Evolutionary conservation across 2,888 invertebrate genomes (phyloP).

Genomic region (Microplitis deprimator): DNA sequence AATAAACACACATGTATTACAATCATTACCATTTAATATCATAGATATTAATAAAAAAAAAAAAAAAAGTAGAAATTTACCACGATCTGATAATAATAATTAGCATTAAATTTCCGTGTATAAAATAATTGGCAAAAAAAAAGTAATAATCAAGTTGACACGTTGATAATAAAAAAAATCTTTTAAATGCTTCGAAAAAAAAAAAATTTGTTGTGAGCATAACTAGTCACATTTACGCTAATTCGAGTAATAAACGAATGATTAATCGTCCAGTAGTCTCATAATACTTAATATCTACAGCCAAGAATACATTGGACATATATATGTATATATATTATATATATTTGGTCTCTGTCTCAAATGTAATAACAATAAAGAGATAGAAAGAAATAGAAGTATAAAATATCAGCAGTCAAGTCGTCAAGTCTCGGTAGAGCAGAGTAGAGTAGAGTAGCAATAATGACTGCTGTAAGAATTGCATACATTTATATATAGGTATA

Average conservation of each 20-base stretch:
- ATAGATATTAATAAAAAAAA: too few species aligned
- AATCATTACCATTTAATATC: too few species aligned
- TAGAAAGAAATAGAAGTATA: background rate
- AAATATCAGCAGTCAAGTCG: slow-evolving; percentile 9
- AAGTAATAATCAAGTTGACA: too few species aligned
- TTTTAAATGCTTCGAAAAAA: background rate
- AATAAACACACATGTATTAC: too few species aligned
- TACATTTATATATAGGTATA: slow-evolving; percentile 17
- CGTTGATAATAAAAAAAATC: background rate
- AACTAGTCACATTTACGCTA: slow-evolving; percentile 1
- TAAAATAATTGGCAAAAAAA: too few species aligned
- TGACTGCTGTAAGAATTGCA: slow-evolving; percentile 24
- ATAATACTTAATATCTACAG: background rate
- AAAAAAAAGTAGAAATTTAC: too few species aligned
- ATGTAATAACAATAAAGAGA: too few species aligned
- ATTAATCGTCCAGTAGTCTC: background rate
- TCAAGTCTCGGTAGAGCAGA: background rate
- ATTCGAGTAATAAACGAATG: background rate
- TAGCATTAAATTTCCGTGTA: too few species aligned
- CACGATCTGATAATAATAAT: too few species aligned
- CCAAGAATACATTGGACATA: background rate
- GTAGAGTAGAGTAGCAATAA: background rate
- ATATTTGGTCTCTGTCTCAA: background rate
- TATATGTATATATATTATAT: slow-evolving; percentile 9
- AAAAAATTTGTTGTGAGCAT: background rate